A percentile compares a stretch with the other conserved stretches of the same genome.
Evolutionary conservation across 2,888 invertebrate species (phyloP).

Genomic region (Galeopsomyia nigrocyanea): DNA sequence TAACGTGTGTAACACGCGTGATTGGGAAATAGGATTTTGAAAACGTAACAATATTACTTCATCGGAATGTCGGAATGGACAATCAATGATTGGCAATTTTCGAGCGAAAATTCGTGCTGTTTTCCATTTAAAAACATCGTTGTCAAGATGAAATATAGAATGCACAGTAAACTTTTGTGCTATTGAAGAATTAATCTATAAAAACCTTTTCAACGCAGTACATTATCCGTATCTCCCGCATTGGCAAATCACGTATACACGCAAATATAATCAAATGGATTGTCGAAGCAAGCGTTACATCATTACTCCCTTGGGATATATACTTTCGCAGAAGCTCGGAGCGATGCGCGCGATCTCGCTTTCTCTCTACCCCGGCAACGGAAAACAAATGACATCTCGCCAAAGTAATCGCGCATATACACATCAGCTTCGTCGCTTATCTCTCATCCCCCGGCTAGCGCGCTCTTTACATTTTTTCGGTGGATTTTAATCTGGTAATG

Average conservation of each 20-base stretch:
- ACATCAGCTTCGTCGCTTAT: conserved; percentile 52
- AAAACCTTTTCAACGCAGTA: too few species aligned
- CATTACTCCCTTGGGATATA: conserved; percentile 18
- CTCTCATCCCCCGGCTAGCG: conserved; percentile 11
- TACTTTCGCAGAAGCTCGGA: conserved; percentile 16
- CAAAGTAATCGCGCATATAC: conserved; percentile 50
- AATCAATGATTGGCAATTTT: too few species aligned
- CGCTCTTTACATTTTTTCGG: conserved; percentile 53
- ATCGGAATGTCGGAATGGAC: too few species aligned
- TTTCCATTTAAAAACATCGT: too few species aligned
- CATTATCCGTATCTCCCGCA: too few species aligned
- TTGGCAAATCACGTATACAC: neutral
- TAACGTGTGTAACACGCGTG: too few species aligned
- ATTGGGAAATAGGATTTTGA: too few species aligned
- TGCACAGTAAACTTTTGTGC: too few species aligned
- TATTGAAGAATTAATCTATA: too few species aligned
- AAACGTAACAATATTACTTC: too few species aligned
- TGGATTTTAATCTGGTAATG: conserved; percentile 68
- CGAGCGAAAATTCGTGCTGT: too few species aligned
- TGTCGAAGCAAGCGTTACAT: neutral
- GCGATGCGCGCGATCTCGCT: neutral
- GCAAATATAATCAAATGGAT: conserved; percentile 11
- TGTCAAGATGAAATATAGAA: too few species aligned
- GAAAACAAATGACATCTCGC: conserved; percentile 59
- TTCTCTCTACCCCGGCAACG: conserved; percentile 48